These are phyloP conservation scores for Struthio camelus DNA, from an alignment of 2,113 vertebrate genomes.

Conservation along the genomic window DNA sequence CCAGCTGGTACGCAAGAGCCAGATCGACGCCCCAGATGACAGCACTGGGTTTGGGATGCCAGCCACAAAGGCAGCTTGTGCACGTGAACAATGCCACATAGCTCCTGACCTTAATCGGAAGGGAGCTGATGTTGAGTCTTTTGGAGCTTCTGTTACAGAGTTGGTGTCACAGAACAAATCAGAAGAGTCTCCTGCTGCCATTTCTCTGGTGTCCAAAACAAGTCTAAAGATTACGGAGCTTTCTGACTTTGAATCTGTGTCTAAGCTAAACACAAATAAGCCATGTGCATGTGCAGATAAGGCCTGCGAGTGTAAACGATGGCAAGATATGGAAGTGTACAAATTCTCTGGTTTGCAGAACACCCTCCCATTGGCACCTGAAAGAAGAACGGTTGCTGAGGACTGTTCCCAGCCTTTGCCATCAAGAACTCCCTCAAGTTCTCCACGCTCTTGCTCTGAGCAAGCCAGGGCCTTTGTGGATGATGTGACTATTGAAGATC, in stretches of 20 bases:
- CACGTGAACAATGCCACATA: conserved; percentile 50
- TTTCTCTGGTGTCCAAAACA: conserved; percentile 39
- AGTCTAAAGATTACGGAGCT: conserved; percentile 66
- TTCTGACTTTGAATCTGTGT: conserved; percentile 88
- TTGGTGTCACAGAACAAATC: not conserved
- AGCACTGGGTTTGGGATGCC: conserved; percentile 48
- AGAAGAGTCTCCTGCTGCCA: conserved; percentile 40
- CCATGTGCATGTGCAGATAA: conserved; percentile 67
- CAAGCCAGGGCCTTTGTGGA: conserved; percentile 93
- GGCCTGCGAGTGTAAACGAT: conserved; percentile 79
- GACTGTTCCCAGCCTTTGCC: conserved; percentile 75
- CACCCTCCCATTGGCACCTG: conserved; percentile 79
- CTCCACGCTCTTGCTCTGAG: conserved; percentile 93
- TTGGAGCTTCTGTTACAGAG: conserved; percentile 42
- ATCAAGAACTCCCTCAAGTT: conserved; percentile 86
- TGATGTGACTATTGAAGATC: conserved; percentile 98
- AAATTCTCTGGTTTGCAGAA: conserved; percentile 92
- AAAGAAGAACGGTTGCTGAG: conserved; percentile 76
- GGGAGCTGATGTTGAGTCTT: conserved; percentile 29
- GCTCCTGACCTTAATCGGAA: conserved; percentile 67
- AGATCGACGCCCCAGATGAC: conserved; percentile 71
- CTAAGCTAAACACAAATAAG: conserved; percentile 72
- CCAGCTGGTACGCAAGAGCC: conserved; percentile 82
- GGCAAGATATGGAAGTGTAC: conserved; percentile 92
- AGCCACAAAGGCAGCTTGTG: conserved; percentile 70